Evolutionary conservation across 2,113 vertebrate species (phyloP).

Genomic region (Tonatia bakeri): DNA sequence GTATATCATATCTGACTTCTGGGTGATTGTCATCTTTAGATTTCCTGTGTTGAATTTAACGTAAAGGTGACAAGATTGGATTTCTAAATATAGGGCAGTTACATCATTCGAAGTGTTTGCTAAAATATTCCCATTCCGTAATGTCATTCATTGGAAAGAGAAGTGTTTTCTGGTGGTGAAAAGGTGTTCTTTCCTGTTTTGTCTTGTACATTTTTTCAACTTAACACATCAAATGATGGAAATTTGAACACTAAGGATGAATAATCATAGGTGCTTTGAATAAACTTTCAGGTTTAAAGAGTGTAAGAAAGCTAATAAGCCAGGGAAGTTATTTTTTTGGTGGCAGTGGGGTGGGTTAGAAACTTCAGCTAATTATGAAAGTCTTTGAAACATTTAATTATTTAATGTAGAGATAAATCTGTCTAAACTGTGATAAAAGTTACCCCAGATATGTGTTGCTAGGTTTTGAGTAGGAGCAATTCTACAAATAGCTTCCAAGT

Average conservation of each 20-base stretch:
- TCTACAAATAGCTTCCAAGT: conserved; percentile 12
- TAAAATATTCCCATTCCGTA: conserved; percentile 33
- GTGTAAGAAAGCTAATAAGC: neutral
- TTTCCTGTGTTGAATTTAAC: conserved; percentile 48
- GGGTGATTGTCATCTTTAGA: neutral
- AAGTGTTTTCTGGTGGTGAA: neutral
- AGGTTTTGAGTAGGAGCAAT: neutral
- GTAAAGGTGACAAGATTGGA: conserved; percentile 18
- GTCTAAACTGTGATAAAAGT: conserved; percentile 12
- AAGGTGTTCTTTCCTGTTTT: conserved; percentile 26
- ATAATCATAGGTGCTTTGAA: neutral
- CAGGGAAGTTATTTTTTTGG: neutral
- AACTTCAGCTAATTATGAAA: conserved; percentile 31
- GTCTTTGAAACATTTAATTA: neutral
- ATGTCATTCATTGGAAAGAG: conserved; percentile 2
- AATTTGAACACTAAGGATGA: neutral
- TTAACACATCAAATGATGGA: neutral
- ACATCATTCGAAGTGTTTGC: conserved; percentile 9
- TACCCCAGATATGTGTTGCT: neutral
- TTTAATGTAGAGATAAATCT: neutral
- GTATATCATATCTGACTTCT: neutral
- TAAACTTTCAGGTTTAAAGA: conserved; percentile 19
- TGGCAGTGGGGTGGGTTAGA: neutral
- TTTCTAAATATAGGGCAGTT: conserved; percentile 35
- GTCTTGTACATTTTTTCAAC: neutral